A percentile compares a stretch with the other conserved stretches of the same genome.
phyloP scores from a whole-genome alignment of 2,797 vertebrate species.

The Chloroceryle inda region DNA sequence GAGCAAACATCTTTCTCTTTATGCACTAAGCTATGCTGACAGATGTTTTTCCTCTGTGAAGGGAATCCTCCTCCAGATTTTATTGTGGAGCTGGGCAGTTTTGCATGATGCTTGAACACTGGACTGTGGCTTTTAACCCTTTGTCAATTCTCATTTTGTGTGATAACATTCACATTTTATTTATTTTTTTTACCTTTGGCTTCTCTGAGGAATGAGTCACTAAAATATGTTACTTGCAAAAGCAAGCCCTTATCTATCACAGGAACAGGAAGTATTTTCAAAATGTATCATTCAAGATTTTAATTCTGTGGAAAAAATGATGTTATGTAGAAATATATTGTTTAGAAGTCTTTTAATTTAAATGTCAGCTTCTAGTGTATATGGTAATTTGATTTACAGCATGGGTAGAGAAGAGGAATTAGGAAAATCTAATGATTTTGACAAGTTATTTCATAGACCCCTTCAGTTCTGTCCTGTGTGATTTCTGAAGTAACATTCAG shows the following conservation, averaged over 20 bases:
- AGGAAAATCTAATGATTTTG: neutral
- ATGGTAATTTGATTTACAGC: neutral
- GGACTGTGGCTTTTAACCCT: neutral
- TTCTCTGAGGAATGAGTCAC: neutral
- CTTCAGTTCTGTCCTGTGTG: neutral
- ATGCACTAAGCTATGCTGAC: neutral
- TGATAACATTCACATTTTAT: neutral
- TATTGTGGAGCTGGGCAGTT: neutral
- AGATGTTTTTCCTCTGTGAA: neutral
- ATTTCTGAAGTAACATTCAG: neutral
- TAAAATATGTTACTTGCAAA: neutral
- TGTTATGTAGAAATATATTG: neutral
- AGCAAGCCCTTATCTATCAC: neutral
- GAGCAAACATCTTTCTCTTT: neutral
- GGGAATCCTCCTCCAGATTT: neutral
- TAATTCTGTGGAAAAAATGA: neutral
- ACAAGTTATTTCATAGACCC: fast-evolving
- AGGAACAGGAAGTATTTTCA: neutral
- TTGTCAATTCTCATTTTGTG: neutral
- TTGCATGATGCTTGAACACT: neutral
- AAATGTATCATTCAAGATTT: neutral
- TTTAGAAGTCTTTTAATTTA: neutral
- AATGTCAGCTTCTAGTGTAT: neutral
- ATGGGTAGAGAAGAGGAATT: neutral
- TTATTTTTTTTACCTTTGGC: neutral